Evolutionary conservation across 2,797 vertebrate genomes (phyloP), one percentile per base, ranked within the genome.

Genomic region (Notamacropus eugenii): DNA sequence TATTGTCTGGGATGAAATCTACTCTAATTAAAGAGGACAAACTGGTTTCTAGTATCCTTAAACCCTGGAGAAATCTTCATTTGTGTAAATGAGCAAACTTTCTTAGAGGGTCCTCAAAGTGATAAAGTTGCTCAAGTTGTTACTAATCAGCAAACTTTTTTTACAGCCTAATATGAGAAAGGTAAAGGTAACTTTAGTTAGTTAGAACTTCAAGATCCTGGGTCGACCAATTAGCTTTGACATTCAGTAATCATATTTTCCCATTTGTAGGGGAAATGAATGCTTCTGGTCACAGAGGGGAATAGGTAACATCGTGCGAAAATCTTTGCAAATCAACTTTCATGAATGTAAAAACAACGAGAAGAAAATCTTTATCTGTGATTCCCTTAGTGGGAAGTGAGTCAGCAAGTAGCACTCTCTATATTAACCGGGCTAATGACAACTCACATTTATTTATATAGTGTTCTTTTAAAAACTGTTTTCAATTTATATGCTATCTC

Each of bases 111-210:
- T 40, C 90, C 92, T 91, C 46, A 87, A 93, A 87, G 74, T 87
- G 24, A 87, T 46, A 87, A 87, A 87, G 27, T 87, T 46, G 22
- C 40, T 87, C 4, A 87, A 40, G 29, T 46, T 46, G 40, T 46
- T 87, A 46, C 22, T 87, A 11, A 87, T 27, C 3, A 87, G 24
- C 1, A 50, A 27, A 46, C 19, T 34, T 34, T 67, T 82, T 74
- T 22, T 19, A 40, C 2, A 46, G 40, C 54, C 29, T 10, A 10
- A 19, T 5, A 1, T 59, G 56, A 95, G 27, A 55, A 10, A 24
- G 19, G 1, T 82, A 40, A 92, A 34, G 92, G 59, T 92, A 57
- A 34, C 16, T 93, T 91, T 8, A 24, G 46, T 90, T 97, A 31
- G 31, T 58, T 57, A 31, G 62, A 90, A 58, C 2, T 52, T 93